Evolutionary conservation across 2,888 invertebrate species (phyloP), one percentile per base, ranked within the genome.

Genomic region (Acleris emargana): DNA sequence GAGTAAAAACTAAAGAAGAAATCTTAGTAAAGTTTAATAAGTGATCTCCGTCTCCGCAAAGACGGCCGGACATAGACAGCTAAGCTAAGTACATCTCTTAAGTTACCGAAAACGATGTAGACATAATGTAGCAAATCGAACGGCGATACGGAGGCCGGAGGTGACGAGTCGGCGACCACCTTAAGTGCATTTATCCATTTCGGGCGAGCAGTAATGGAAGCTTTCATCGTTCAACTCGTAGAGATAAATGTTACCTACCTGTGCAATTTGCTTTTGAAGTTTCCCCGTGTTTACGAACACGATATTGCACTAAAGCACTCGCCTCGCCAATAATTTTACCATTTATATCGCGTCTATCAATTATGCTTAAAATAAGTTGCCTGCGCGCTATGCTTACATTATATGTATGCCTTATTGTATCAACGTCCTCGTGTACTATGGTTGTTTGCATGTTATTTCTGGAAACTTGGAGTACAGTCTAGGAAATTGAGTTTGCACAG

Each of bases 131-230:
- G 70, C 71, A 69, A 74, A 76, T 76, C 75, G 78, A 80, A 79
- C 67, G 73, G 71, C 71, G 72, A 72, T 68, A 68, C 74, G 60
- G 73, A 20, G 57, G 57, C 57, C 57, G 45, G 77, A 72, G 73
- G 72, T 72, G 72, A 58, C 55, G 60, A 57, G 61, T 51, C 45
- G 57, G 62, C 76, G 75, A 79, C 80, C 76, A 85, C 82, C 83
- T 82, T 86, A 87, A 89, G 89, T 88, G 88, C 86, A 87, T 77
- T 83, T 84, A 86, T 87, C 86, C 88, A 89, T 89, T 88, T 80
- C 77, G 73, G 78, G 73, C 74, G 72, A 72, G 71, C 76, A 75
- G 78, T 88, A 88, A 88, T 88, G 86, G 86, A 87, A 76, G 84
- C 87, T 87, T 88, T 88, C 86, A 86, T 83, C 86, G 83, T 80